Percentiles rank a stretch among this genome's conserved stretches.
phyloP scores from a whole-genome alignment of 2,113 vertebrate genomes.

The Saccopteryx bilineata region DNA sequence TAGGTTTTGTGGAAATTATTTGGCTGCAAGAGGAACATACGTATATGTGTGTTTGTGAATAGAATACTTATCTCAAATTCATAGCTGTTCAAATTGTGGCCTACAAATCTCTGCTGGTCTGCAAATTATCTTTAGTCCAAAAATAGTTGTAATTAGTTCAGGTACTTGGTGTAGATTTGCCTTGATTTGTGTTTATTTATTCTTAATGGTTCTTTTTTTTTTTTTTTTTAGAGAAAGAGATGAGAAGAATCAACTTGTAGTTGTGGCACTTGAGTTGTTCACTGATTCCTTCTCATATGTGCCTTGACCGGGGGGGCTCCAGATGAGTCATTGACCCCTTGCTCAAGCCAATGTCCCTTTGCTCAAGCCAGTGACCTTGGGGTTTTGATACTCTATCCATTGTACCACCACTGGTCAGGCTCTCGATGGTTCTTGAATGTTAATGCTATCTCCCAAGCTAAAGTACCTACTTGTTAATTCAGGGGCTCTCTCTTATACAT shows the following conservation, averaged over 20 bases:
- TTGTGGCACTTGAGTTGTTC: no score
- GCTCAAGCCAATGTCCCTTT: no score
- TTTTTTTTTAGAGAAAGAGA: no score
- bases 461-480: background rate
- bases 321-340: no score
- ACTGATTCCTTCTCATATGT: no score
- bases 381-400: no score
- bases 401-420: no score
- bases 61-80: conserved; percentile 20
- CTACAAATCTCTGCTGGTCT: background rate
- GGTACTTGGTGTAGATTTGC: background rate
- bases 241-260: no score
- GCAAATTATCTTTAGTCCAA: background rate
- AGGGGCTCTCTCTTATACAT: background rate
- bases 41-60: background rate
- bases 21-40: background rate
- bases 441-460: background rate
- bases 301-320: no score
- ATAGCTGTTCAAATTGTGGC: background rate
- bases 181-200: conserved; percentile 42
- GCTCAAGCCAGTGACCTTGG: no score
- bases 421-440: background rate
- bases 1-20: background rate
- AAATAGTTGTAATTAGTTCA: conserved; percentile 1
- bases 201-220: background rate